Evolutionary conservation across 2,888 invertebrate species (phyloP).

Genomic region (Zaprionus obscuricornis): DNA sequence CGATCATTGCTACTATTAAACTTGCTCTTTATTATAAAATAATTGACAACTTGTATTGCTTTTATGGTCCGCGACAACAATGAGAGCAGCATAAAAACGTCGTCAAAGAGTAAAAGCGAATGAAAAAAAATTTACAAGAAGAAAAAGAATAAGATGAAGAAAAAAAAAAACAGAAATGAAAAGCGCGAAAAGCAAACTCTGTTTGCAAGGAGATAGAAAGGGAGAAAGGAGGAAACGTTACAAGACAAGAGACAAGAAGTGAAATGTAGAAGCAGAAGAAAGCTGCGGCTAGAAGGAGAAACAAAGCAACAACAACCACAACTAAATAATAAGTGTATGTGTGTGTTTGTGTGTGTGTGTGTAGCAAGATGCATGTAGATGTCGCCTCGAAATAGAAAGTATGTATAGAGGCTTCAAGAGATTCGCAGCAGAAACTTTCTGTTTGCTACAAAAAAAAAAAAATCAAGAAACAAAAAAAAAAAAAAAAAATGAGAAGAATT

Average conservation of each 20-base stretch:
- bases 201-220: slow-evolving; percentile 5
- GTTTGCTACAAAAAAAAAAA: too few species aligned
- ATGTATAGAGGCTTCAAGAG: slow-evolving; percentile 26
- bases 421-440: slow-evolving; percentile 53
- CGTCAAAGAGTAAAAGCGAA: slow-evolving; percentile 61
- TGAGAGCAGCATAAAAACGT: slow-evolving; percentile 47
- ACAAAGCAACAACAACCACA: too few species aligned
- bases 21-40: slow-evolving; percentile 70
- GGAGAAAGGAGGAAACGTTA: neutral
- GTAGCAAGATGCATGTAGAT: slow-evolving; percentile 47
- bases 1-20: too few species aligned
- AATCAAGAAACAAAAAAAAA: too few species aligned
- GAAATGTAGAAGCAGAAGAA: neutral
- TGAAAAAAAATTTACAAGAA: slow-evolving; percentile 7
- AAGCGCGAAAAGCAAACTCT: slow-evolving; percentile 42
- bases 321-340: neutral
- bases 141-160: slow-evolving; percentile 27
- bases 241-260: slow-evolving; percentile 1
- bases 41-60: slow-evolving; percentile 71
- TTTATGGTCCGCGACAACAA: slow-evolving; percentile 55
- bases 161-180: slow-evolving; percentile 49
- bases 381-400: slow-evolving; percentile 68
- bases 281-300: neutral
- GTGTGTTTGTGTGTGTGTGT: neutral
- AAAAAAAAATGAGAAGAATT: too few species aligned